Base-by-base conservation (phyloP, 2,797 vertebrate species). In the Cyclura pinguis region DNA sequence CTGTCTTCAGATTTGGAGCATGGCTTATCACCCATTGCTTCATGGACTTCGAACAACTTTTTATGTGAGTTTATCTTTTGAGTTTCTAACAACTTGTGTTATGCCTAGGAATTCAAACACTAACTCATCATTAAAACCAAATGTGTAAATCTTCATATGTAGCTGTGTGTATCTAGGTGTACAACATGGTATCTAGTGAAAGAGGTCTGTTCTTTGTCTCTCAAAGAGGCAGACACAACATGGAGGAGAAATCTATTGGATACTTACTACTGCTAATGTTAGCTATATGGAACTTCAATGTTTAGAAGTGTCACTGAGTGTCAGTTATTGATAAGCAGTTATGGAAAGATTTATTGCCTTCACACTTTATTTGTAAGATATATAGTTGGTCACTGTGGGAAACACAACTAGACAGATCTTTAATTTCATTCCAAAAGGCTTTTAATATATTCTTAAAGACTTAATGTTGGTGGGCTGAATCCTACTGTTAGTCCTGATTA, bases 1-100 rank as follows among this genome's bases (percentile, higher is more conserved):
- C 97, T 73, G 87, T 97, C 86, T 98, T 98, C 93, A 95, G 96
- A 78, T 98, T 98, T 88, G 97, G 97, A 10, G 95, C 97, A 22
- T 98, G 96, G 96, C 96, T 98, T 32, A 97, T 97, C 92, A 97
- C 95, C 69, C 92, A 94, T 83, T 96, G 97, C 88, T 90, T 96
- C 91, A 97, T 89, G n/a, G 80, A 96, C 91, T 97, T 95, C 92
- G 97, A 98, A 95, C 96, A 97, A 64, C 95, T 97, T 5, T 97
- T 97, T 88, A 94, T 98, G 97, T 98, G 93, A 97, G 97, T 96
- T 93, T 84, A 55, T 29, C 76, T 82, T 6, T 32, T 38, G 89
- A 90, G 87, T 2, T 0, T 2, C 0, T 57, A 7, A 74, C 86
- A 12, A 42, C 18, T 12, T 1, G 7, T 67, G 1, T 0, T 0